Base-by-base conservation (phyloP, 2,797 vertebrate species). In the Sitta carolinensis region DNA sequence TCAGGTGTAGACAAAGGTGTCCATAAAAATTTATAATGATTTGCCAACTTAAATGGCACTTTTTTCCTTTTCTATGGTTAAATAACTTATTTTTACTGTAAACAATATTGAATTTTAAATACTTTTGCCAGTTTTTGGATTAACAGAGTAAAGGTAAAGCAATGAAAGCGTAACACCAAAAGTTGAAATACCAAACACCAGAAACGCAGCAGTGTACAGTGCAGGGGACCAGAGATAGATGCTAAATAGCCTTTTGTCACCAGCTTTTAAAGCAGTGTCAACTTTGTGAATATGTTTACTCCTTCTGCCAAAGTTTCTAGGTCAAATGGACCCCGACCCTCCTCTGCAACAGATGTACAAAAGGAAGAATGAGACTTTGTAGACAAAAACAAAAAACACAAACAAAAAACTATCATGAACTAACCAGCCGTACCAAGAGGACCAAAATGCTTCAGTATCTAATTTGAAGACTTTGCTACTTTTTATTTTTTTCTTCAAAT, bases 261-360 rank as follows among this genome's bases (percentile, higher is more conserved):
- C 91, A 96, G 91, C 93, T 96, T 84, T 74, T 94, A 90, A 90
- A 93, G 95, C 87, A 93, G 91, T 87, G 90, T 95, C 97, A 95
- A 8, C 96, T 51, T 97, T 96, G 96, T 98, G 97, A 98, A 97
- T 95, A 92, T 97, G 96, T 98, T 97, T 98, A 94, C 98, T 97
- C 98, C 98, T 97, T 98, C 96, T 98, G 97, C 98, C 98, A 97
- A 98, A 98, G 98, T 94, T 97, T 98, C 97, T 97, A 98, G 98
- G 98, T 98, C 97, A 95, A 98, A 98, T 32, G 98, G 98, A 98
- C 98, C 97, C 92, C 88, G 94, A 94, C 92, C 96, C 42, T 74
- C 97, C 13, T 92, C 97, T 93, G 96, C 96, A 95, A 95, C 89
- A 95, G 97, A 96, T 74, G 84, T 96, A 85, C 97, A 96, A 89